A percentile compares a stretch with the other conserved stretches of the same genome.
Evolutionary conservation across 2,888 invertebrate genomes (phyloP).

Genomic region (Ormyrus pomaceus): DNA sequence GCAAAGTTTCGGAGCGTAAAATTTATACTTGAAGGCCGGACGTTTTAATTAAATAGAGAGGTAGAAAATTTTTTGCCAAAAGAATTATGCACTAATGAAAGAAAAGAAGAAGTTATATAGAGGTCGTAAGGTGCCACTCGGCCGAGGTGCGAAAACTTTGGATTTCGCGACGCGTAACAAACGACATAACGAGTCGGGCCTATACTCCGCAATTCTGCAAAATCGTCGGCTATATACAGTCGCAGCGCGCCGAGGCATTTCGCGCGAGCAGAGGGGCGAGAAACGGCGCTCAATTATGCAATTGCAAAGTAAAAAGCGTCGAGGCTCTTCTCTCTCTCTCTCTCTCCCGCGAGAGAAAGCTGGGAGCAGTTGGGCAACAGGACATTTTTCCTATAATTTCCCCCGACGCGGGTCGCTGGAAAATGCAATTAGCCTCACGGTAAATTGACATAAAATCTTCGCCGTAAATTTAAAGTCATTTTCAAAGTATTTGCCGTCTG

Average conservation of each 20-base stretch:
- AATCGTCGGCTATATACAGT: constrained; percentile 11
- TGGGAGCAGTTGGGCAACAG: constrained; percentile 12
- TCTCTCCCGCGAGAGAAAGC: neutral
- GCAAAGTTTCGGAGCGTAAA: too few species aligned
- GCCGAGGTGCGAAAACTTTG: constrained; percentile 26
- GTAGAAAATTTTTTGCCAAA: neutral
- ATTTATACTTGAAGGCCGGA: too few species aligned
- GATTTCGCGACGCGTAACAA: constrained; percentile 46
- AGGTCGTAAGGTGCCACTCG: neutral
- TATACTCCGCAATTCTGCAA: constrained; percentile 55
- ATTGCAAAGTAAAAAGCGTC: constrained; percentile 55
- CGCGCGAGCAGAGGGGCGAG: neutral
- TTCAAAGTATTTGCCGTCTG: constrained; percentile 25
- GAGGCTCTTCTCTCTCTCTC: constrained; percentile 12
- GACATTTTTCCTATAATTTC: constrained; percentile 57
- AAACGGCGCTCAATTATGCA: constrained; percentile 54
- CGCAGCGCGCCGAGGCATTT: constrained; percentile 12
- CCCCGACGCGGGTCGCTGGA: constrained; percentile 33
- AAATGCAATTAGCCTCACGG: constrained; percentile 51
- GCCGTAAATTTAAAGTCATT: constrained; percentile 47
- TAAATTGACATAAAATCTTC: constrained; percentile 56
- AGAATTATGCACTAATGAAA: neutral
- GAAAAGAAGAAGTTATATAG: neutral
- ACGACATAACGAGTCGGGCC: constrained; percentile 55
- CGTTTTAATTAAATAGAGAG: too few species aligned